Base-by-base conservation (phyloP, 2,888 invertebrate species). In the Chaetogeoica ovagalla region DNA sequence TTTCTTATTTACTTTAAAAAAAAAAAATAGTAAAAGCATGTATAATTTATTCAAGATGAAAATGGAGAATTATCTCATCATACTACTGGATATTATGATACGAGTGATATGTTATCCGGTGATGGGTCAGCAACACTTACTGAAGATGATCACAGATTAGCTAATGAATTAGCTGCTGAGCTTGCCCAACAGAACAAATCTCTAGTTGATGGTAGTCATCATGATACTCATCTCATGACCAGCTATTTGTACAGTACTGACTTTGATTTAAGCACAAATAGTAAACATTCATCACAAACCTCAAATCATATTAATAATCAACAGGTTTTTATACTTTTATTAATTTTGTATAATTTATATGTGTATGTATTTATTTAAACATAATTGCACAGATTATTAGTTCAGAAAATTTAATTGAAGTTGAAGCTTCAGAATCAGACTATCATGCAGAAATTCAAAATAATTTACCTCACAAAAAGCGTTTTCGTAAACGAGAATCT, bases 381-480 rank as follows among this genome's bases (percentile, higher is more conserved):
- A 9, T 39, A 2, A 63, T 70, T 52, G 37, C 55, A 21, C 19
- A 79, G 79, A 63, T 79, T 71, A 79, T 79, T 70, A 79, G 23
- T 57, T 30, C 79, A 63, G 79, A 63, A 55, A 71, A 13, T 79
- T 71, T 79, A 71, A 71, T 79, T 11, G 79, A 79, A 79, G 79
- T 65, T 30, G 71, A 79, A 57, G 71, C 71, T 71, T 79, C 79
- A 55, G 79, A 79, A 55, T 71, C 70, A 30, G 79, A 79, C 57
- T 79, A 79, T 15, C 79, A 79, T 71, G 79, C 63, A 7, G 79
- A 79, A 79, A 71, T 79, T 2, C 87, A 88, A 75, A 82, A 82
- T 86, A 92, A 92, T 83, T 86, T 95, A 81, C 95, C 95, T 0
- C 95, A 95, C 85, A 95, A 95, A 86, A 95, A 95, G 86, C 88